Evolutionary conservation across 2,113 vertebrate genomes (phyloP).

Genomic region (Xenotilapia caudafasciata): DNA sequence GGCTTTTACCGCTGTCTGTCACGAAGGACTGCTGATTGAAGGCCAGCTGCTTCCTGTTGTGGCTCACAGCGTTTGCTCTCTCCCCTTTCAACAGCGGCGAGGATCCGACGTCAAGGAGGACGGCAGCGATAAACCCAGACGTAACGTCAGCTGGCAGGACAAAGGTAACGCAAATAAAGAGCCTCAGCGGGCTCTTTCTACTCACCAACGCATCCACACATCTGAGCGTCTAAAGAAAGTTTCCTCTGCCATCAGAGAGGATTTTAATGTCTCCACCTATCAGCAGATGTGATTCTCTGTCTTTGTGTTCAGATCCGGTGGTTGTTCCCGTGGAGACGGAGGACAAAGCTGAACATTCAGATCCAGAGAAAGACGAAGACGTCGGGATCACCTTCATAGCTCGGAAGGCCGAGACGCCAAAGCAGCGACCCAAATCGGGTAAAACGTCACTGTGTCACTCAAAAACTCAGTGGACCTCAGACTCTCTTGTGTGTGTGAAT

Average conservation of each 20-base stretch:
- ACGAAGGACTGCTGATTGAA: background rate
- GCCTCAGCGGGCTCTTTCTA: background rate
- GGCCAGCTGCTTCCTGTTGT: background rate
- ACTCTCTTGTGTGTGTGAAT: background rate
- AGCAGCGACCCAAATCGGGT: constrained; percentile 80
- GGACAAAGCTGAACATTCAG: constrained; percentile 75
- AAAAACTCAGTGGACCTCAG: background rate
- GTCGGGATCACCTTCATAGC: constrained; percentile 90
- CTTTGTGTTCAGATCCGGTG: constrained; percentile 68
- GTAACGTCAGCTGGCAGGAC: constrained; percentile 83
- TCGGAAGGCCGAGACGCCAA: constrained; percentile 80
- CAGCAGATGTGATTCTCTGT: background rate
- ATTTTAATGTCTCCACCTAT: background rate
- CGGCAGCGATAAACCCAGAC: constrained; percentile 74
- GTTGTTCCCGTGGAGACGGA: constrained; percentile 75
- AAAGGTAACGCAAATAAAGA: constrained; percentile 65
- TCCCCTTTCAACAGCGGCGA: constrained; percentile 60
- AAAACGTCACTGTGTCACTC: background rate
- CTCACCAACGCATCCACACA: background rate
- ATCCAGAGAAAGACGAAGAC: constrained; percentile 84
- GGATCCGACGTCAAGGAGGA: constrained; percentile 75
- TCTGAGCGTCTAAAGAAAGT: accelerated
- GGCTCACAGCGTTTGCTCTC: background rate
- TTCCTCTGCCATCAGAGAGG: background rate
- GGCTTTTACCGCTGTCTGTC: background rate